Percentiles rank a stretch among this genome's conserved stretches.
Conservation (phyloP, 2,113 vertebrate species). For the Channa maculata region DNA sequence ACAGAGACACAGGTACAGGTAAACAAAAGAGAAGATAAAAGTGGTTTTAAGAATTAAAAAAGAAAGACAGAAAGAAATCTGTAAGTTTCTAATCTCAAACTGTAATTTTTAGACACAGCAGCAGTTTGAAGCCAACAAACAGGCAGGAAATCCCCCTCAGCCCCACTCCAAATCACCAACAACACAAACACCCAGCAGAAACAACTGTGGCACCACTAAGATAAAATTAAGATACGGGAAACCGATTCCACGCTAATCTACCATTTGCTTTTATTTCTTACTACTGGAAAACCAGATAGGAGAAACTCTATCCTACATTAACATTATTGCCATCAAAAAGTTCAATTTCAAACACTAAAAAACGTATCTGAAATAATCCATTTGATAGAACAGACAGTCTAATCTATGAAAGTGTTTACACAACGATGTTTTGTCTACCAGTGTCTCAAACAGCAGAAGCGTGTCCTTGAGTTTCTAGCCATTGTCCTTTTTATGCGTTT, state of each 20-base stretch:
- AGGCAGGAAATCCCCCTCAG: constrained; percentile 53
- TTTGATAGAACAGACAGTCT: neutral
- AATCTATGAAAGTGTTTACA: constrained; percentile 4
- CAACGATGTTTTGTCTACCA: neutral
- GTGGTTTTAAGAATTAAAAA: constrained; percentile 69
- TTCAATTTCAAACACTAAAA: constrained; percentile 8
- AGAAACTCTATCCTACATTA: constrained; percentile 2
- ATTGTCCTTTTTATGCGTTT: neutral
- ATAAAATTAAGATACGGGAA: constrained; percentile 7
- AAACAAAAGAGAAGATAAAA: constrained; percentile 23
- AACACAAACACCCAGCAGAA: constrained; percentile 36
- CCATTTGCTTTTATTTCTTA: neutral
- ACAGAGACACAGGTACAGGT: neutral
- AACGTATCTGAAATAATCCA: constrained; percentile 14
- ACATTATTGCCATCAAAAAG: neutral
- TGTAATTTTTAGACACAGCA: constrained; percentile 63
- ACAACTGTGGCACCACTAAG: neutral
- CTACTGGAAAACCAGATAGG: neutral
- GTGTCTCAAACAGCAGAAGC: neutral
- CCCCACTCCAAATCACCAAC: constrained; percentile 18
- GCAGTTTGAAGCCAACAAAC: constrained; percentile 35
- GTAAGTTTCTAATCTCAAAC: constrained; percentile 69
- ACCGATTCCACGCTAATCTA: constrained; percentile 20
- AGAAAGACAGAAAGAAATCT: constrained; percentile 49
- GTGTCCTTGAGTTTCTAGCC: neutral